Base-by-base conservation (phyloP, 1,140 invertebrate species). In the Aphidius ervi region DNA sequence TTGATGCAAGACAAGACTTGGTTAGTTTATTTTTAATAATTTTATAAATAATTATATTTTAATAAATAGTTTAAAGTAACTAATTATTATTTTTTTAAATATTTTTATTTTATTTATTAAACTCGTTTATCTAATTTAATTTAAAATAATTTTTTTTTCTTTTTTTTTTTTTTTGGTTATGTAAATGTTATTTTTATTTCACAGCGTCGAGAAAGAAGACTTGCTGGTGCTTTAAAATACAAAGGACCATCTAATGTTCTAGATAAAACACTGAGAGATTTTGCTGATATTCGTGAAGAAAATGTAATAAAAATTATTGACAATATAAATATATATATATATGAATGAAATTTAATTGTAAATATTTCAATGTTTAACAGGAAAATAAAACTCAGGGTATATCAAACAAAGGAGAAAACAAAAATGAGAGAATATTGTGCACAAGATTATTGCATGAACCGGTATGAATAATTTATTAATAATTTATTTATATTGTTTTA, bases 1-100 rank as follows among this genome's bases (percentile, higher is more conserved):
- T 72, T 6, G 69, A 61, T 49, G 65, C 69, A 0, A 73, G 70
- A 56, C 63, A 62, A n/a, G 62, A 56, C 37, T 56, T 68, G 66
- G 73, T 72, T 63, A 61, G 63, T 67, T 48, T 20, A 49, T 56
- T 43, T 43, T 66, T 41, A 47, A 61, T 47, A 46, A 31, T 23
- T 39, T 16, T 41, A 43, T 40, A 16, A 31, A 49, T 40, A 50
- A 40, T 64, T n/a, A n/a, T 39, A 43, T 31, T 46, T 39, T 57
- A 16, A 9, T 57, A 37, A 4, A 9, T 43, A 41, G 7, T 56
- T 8, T 31, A 46, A 50, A 59, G 16, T 5, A 49, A 43, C 40
- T 45, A 10, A 7, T 31, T 3, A 31, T 31, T 1, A 31, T 31
- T 31, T 31, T 31, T 31, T 1, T 31, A 31, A 31, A 31, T 31